These are phyloP conservation scores for Epinotia brunnichana DNA, from an alignment of 2,888 invertebrate genomes.

Conservation along the genomic window DNA sequence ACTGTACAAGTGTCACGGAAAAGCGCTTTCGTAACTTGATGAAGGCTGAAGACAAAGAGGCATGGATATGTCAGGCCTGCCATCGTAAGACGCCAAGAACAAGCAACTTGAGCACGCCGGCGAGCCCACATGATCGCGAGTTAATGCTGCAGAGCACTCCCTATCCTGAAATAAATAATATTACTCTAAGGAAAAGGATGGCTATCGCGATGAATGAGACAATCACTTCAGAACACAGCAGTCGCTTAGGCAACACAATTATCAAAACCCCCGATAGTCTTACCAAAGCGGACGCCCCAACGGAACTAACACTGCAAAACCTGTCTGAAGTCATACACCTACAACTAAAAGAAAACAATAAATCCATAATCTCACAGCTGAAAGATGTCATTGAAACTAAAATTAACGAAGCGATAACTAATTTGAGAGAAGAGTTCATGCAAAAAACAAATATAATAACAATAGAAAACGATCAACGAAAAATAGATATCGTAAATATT, in stretches of 20 bases:
- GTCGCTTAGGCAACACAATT: conserved; percentile 6
- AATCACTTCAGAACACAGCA: neutral
- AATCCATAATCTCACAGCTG: conserved; percentile 1
- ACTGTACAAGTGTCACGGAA: neutral
- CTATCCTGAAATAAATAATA: neutral
- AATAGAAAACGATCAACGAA: conserved; percentile 3
- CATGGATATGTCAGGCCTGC: neutral
- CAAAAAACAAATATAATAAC: neutral
- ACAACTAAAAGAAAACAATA: conserved; percentile 20
- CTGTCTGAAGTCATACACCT: neutral
- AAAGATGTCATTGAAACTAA: neutral
- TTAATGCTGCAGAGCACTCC: neutral
- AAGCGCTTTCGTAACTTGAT: neutral
- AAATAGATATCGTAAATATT: neutral
- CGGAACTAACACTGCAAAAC: conserved; percentile 6
- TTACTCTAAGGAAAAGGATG: neutral
- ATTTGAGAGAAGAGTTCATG: conserved; percentile 2
- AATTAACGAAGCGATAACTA: conserved; percentile 14
- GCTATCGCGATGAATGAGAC: neutral
- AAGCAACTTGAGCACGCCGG: neutral
- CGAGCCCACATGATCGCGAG: neutral
- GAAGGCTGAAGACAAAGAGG: neutral
- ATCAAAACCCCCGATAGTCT: neutral
- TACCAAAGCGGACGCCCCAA: neutral
- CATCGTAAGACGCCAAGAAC: neutral